These are phyloP conservation scores for Chironomus striatipennis DNA, from an alignment of 1,140 invertebrate species.

Conservation along the genomic window DNA sequence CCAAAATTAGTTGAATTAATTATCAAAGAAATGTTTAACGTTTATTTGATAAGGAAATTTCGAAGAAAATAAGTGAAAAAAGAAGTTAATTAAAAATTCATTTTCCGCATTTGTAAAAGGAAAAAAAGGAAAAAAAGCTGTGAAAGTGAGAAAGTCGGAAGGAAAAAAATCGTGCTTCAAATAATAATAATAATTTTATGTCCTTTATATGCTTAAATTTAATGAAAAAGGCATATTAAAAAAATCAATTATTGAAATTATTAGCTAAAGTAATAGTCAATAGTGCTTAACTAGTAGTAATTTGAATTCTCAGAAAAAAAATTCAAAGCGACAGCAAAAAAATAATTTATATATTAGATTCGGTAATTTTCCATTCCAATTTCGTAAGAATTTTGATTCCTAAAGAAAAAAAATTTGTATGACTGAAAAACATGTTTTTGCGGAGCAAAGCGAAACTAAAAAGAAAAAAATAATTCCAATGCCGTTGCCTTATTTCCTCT, in stretches of 20 bases:
- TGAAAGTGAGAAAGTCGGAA: background rate
- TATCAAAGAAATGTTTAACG: slow-evolving; percentile 19
- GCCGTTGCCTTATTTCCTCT: background rate
- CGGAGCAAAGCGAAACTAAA: background rate
- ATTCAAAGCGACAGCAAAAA: slow-evolving; percentile 4
- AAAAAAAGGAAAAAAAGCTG: background rate
- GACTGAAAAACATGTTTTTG: slow-evolving; percentile 1
- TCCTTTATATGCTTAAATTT: background rate
- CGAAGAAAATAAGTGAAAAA: slow-evolving; percentile 18
- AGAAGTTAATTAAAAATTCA: background rate
- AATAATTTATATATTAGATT: background rate
- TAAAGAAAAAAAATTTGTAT: background rate
- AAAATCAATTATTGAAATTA: slow-evolving; percentile 21
- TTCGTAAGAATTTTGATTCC: background rate
- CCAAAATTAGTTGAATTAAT: background rate
- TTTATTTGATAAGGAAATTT: slow-evolving; percentile 22
- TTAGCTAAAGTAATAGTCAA: background rate
- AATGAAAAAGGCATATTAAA: background rate
- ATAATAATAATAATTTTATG: background rate
- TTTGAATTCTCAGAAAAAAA: background rate
- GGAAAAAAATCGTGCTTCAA: background rate
- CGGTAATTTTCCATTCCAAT: slow-evolving; percentile 19
- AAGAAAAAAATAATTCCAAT: background rate
- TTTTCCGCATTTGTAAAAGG: background rate
- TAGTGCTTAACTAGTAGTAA: background rate